A percentile compares a stretch with the other conserved stretches of the same genome.
Evolutionary conservation across 2,888 invertebrate species (phyloP).

Genomic region (Apeira syringaria): DNA sequence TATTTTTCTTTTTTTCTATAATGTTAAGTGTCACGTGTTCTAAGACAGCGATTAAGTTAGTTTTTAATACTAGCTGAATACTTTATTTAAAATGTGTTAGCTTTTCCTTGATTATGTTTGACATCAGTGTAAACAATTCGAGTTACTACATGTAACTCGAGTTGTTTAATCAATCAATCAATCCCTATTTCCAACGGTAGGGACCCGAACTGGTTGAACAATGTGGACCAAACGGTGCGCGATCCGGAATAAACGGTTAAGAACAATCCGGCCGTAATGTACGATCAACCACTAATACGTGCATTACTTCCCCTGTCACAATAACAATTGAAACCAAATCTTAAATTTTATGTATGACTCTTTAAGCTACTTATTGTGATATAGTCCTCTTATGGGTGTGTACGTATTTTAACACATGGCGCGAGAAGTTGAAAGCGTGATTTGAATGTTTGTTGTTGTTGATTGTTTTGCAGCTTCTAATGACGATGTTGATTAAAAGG

Average conservation of each 20-base stretch:
- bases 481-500: neutral
- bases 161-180: no score
- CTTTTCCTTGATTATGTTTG: no score
- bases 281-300: slow-evolving; percentile 6
- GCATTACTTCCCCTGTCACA: neutral
- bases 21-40: no score
- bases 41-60: no score
- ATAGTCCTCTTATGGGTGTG: neutral
- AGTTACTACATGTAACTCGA: no score
- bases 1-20: no score
- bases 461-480: neutral
- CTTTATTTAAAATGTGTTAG: no score
- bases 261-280: slow-evolving; percentile 13
- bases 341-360: neutral
- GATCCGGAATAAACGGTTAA: slow-evolving; percentile 41
- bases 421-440: neutral
- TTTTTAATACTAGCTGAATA: no score
- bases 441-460: neutral
- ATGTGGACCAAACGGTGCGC: slow-evolving; percentile 52
- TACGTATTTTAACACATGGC: neutral
- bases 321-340: neutral
- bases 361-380: neutral
- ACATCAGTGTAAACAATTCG: no score
- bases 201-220: slow-evolving; percentile 50
- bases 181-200: slow-evolving; percentile 1